Evolutionary conservation across 2,797 vertebrate genomes (phyloP), one percentile per base, ranked within the genome.

Genomic region (Rachycentron canadum): DNA sequence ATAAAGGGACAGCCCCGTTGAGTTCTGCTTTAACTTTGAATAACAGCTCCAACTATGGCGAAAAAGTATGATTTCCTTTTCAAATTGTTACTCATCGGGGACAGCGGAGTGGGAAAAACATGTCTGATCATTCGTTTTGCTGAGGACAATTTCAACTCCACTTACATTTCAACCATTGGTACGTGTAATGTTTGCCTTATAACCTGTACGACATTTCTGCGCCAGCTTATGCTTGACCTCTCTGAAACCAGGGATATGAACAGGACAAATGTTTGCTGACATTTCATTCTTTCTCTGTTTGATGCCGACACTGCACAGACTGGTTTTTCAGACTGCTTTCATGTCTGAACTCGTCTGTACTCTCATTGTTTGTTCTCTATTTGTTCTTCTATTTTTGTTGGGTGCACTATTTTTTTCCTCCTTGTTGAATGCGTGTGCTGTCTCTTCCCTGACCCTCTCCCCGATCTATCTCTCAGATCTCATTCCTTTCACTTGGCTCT

Each of bases 131-230:
- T 99, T 73, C 96, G 98, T 58, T 98, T 99, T 66, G 95, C 97
- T 0, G 97, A 99, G 86, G 97, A 98, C 92, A 97, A 96, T 89
- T 99, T 99, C 95, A 97, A 96, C 93, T 96, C 92, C 84, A 98
- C 98, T 0, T 98, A 98, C 91, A 99, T 99, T 87, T 98, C 97
- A 76, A 99, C 98, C 84, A 99, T 99, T 69, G 97, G 97, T 98
- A 94, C 87, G 96, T 63, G 45, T 69, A 21, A 23, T 23, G 25
- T 76, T 50, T 63, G 10, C 41, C 43, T 52, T 34, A 3, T 36
- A 26, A 23, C 36, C 40, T 45, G 3, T 19, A 25, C 43, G 43
- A 55, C 47, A 64, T 72, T 55, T 73, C 58, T 69, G 45, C 62
- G 5, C 26, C 63, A 56, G 61, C 28, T 60, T 21, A n/a, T 67